Conservation (phyloP, 2,797 vertebrate species). For the Botia almorhae region DNA sequence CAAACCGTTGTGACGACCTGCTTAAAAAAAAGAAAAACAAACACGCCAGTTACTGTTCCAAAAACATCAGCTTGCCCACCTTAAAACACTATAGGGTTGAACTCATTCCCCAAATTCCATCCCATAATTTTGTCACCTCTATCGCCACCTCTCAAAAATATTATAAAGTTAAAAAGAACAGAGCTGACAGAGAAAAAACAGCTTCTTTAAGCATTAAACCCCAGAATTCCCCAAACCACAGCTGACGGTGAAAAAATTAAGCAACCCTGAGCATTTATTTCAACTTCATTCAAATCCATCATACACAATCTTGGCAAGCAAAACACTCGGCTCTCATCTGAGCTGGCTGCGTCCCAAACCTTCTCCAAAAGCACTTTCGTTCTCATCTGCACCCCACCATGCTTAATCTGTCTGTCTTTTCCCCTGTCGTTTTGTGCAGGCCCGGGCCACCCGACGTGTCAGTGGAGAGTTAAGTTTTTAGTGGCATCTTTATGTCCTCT, state of each 20-base stretch:
- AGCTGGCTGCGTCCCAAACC: constrained; percentile 50
- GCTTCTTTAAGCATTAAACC: constrained; percentile 4
- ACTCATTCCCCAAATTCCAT: not conserved
- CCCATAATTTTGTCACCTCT: not conserved
- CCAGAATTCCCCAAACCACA: constrained; percentile 6
- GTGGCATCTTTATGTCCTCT: constrained; percentile 64
- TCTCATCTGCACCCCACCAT: constrained; percentile 52
- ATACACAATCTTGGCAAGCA: constrained; percentile 52
- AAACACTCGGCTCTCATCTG: constrained; percentile 51
- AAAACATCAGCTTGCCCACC: too few species aligned
- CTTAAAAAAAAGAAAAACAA: too few species aligned
- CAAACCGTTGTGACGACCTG: too few species aligned
- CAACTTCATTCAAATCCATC: constrained; percentile 54
- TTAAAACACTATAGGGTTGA: not conserved
- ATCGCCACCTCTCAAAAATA: too few species aligned
- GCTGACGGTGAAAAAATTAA: constrained; percentile 21
- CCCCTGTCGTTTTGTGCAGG: constrained; percentile 45
- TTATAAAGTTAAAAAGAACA: too few species aligned
- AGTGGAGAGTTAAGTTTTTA: constrained; percentile 62
- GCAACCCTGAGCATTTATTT: constrained; percentile 49
- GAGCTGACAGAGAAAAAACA: not conserved
- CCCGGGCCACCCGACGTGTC: constrained; percentile 34
- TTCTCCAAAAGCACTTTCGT: constrained; percentile 49
- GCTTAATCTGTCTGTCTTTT: constrained; percentile 61
- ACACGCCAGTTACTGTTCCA: too few species aligned